Evolutionary conservation across 1,140 invertebrate species (phyloP), one percentile per base, ranked within the genome.

Genomic region (Pogonomyrmex barbatus): DNA sequence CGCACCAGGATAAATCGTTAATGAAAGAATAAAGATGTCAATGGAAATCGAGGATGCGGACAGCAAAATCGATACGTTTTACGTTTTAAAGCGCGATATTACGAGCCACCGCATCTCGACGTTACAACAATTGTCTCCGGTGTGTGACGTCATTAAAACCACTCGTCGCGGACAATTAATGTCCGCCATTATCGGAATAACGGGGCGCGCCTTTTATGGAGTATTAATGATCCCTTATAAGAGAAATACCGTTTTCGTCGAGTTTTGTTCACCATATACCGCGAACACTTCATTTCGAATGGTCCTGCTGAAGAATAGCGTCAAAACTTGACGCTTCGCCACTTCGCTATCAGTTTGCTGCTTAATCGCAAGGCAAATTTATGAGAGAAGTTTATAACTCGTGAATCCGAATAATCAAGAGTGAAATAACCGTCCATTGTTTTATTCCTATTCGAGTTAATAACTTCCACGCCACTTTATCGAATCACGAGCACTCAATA

Each of bases 181-280:
- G 82, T 85, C 8, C 47, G 47, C 56, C 73, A 54, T 85, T 85
- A 85, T n/a, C 17, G 45, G 36, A 77, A 77, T 65, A 63, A 85
- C 58, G 60, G 14, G 42, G 24, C 10, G 14, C 17, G 60, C 24
- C 12, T 85, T 85, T 83, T 83, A 83, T 33, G 54, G 24, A 17
- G 65, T 83, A 83, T 83, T 73, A 60, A 82, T 82, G 54, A 50
- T 5, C 54, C 24, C 17, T 83, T 17, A 30, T 30, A 47, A 39
- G 30, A 73, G 54, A 73, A 71, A 73, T 39, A 47, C 30, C 30
- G 5, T 50, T 68, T 9, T 10, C 14, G 24, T 10, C 33, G 45
- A 65, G 12, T 79, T 63, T 67, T 39, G 62, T 39, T 17, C 60
- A 10, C 42, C 42, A 1, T 36, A 47, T 47, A 62, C n/a, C 36